Base-by-base conservation (phyloP, 2,888 invertebrate genomes). In the Napeogenes inachia region DNA sequence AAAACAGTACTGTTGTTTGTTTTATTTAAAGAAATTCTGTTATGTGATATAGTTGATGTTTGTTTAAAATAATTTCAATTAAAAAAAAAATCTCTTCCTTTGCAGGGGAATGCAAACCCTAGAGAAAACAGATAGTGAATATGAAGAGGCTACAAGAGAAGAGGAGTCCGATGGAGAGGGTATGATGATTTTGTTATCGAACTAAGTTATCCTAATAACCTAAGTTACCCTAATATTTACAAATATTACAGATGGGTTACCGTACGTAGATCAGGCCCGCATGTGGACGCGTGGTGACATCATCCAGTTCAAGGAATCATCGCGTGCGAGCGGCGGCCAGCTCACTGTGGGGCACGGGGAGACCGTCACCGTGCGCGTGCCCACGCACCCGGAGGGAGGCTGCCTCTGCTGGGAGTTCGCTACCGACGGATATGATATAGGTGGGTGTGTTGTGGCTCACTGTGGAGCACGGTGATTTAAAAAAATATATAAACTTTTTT, bases 351-450 rank as follows among this genome's bases (percentile, higher is more conserved):
- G 97, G 0, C 99, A 99, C 82, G 98, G 99, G 3, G 99, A 99
- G 87, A 98, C 97, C 0, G 96, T 99, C 56, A 99, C 99, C 56
- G 97, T 98, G 3, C 92, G 99, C 47, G 99, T 99, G 60, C 99
- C 99, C 8, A 99, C 99, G 0, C 98, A 98, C 80, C 94, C 95
- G 68, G 95, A 97, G 74, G 99, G 99, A 0, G 94, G 95, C 2
- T 95, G 97, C 75, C 91, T 99, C 47, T 99, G 98, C 88, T 99
- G 99, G 99, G 99, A 99, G 91, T 99, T 99, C 84, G 98, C 99
- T 13, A 99, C 99, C 0, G 99, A 99, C 82, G 94, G 95, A 79
- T 99, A 98, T 79, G 99, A 99, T 82, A 96, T 99, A 75, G 98
- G 95, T 82, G 75, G 64, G 47, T 21, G 13, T 42, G 13, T 30